Evolutionary conservation across 2,888 invertebrate species (phyloP).

Genomic region (Lasioglossum zephyrum): DNA sequence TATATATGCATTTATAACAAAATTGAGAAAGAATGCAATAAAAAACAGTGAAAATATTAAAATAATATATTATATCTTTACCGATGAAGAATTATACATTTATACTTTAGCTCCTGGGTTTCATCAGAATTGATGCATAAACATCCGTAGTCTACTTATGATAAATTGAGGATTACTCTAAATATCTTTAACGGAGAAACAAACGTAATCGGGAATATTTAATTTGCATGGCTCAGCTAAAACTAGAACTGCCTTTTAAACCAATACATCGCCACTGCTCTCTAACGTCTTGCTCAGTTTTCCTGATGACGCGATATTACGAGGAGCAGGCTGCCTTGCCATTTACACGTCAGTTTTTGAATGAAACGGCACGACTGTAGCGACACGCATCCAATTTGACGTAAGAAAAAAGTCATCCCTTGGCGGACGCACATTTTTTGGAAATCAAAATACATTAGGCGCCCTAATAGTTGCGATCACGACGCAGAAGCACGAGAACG

Average conservation of each 20-base stretch:
- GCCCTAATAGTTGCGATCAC: not conserved
- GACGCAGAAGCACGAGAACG: not conserved
- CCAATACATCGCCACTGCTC: not conserved
- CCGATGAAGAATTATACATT: no score
- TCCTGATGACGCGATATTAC: not conserved
- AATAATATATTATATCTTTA: no score
- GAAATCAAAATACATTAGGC: not conserved
- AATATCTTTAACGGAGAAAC: no score
- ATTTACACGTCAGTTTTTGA: not conserved
- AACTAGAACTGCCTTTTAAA: no score
- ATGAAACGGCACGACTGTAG: not conserved
- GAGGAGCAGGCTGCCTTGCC: not conserved
- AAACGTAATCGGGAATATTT: no score
- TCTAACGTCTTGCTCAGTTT: not conserved
- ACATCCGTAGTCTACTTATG: no score
- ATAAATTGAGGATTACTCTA: no score
- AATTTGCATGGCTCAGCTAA: not conserved
- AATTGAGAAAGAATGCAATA: no score
- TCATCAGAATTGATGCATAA: no score
- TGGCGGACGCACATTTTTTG: slow-evolving; percentile 1
- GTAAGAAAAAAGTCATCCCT: not conserved
- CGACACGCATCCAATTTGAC: slow-evolving; percentile 1
- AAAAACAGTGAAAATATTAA: no score
- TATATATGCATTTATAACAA: no score
- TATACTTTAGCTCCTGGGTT: no score